Percentiles rank a stretch among this genome's conserved stretches.
Evolutionary conservation across 2,797 vertebrate genomes (phyloP).

Genomic region (Kryptolebias ocellatus): DNA sequence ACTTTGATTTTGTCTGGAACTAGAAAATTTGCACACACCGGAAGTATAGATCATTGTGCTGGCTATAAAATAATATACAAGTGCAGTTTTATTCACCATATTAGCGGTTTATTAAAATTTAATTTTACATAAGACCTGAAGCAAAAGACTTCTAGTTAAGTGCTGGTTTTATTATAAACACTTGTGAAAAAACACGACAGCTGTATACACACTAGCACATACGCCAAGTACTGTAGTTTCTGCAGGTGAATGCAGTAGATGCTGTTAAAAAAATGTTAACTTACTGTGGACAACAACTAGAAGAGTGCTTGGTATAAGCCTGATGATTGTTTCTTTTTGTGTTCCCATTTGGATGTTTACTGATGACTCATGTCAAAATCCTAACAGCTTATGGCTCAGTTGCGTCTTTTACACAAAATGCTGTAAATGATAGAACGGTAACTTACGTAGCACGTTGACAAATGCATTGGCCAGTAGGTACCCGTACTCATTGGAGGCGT

Average conservation of each 20-base stretch:
- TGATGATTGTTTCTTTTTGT: not conserved
- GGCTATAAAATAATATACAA: no score
- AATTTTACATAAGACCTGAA: no score
- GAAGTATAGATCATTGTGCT: no score
- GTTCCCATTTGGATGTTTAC: not conserved
- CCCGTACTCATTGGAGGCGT: slow-evolving; percentile 93
- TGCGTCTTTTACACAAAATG: no score
- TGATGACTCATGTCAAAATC: not conserved
- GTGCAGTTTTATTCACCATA: no score
- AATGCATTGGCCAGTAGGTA: slow-evolving; percentile 96
- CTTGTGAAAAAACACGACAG: no score
- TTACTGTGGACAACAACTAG: not conserved
- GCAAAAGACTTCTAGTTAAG: no score
- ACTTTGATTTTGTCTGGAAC: no score
- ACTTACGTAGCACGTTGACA: slow-evolving; percentile 92
- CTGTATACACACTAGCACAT: no score
- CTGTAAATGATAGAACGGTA: not conserved
- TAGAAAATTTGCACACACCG: no score
- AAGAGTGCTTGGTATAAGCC: not conserved
- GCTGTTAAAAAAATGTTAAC: not conserved
- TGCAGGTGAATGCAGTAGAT: not conserved
- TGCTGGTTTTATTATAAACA: no score
- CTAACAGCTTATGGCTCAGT: not conserved
- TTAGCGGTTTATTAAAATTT: no score
- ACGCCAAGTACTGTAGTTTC: not conserved